These are phyloP conservation scores for Chymomyza procnemis DNA, from an alignment of 2,888 invertebrate genomes.

Conservation along the genomic window DNA sequence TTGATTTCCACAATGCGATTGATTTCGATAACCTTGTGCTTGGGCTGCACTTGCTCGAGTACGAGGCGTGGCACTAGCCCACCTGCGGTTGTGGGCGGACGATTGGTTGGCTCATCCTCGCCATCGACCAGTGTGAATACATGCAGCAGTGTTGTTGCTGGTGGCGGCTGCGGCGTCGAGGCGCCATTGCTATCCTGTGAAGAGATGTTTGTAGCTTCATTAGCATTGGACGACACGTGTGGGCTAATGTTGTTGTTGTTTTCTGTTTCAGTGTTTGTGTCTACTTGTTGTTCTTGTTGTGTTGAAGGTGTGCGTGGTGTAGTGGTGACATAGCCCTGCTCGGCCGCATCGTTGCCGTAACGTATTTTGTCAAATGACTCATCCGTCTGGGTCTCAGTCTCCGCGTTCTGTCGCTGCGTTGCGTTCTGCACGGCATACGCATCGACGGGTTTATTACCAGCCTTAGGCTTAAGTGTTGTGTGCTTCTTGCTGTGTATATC, in stretches of 20 bases:
- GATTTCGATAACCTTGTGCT: constrained; percentile 83
- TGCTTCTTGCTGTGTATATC: constrained; percentile 79
- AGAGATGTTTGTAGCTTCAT: constrained; percentile 70
- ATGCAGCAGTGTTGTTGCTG: constrained; percentile 79
- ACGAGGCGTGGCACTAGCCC: constrained; percentile 29
- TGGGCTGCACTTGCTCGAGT: constrained; percentile 51
- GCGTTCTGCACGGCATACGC: constrained; percentile 25
- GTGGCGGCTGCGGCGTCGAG: constrained; percentile 46
- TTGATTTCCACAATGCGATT: constrained; percentile 85
- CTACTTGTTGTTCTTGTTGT: constrained; percentile 35
- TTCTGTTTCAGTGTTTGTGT: constrained; percentile 44
- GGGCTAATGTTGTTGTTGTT: constrained; percentile 30
- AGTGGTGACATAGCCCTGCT: constrained; percentile 66
- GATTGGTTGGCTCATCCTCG: constrained; percentile 51
- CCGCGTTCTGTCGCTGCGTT: constrained; percentile 45
- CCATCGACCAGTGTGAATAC: constrained; percentile 79
- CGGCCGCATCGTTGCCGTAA: constrained; percentile 14
- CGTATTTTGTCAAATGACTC: constrained; percentile 34
- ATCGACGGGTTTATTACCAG: constrained; percentile 28
- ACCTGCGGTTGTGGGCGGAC: constrained; percentile 31
- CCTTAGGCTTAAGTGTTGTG: constrained; percentile 74
- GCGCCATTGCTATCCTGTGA: constrained; percentile 63
- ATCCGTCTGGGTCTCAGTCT: constrained; percentile 41
- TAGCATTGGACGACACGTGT: constrained; percentile 56
- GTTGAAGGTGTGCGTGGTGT: constrained; percentile 61